Percentiles rank a stretch among this genome's conserved stretches.
Conservation (phyloP, 2,797 vertebrate genomes). For the Galaxias olidus region DNA sequence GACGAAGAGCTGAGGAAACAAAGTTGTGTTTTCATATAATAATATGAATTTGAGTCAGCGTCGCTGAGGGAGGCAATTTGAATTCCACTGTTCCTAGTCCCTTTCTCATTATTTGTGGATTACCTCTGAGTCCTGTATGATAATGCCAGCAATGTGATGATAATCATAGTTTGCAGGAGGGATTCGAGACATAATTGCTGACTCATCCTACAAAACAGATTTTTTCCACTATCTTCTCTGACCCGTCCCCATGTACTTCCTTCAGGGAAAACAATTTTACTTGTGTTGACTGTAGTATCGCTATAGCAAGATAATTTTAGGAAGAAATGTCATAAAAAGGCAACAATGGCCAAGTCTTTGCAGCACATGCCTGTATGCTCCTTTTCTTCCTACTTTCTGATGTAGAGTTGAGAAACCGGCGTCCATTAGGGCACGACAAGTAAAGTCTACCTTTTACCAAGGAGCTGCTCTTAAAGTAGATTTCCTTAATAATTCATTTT, state of each 20-base stretch:
- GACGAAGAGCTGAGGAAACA: slow-evolving; percentile 25
- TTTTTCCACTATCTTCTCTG: slow-evolving; percentile 21
- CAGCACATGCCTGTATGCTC: not conserved
- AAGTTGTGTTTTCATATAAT: slow-evolving; percentile 30
- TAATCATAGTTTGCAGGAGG: slow-evolving; percentile 38
- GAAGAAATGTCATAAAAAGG: not conserved
- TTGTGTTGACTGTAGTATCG: slow-evolving; percentile 21
- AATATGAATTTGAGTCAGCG: slow-evolving; percentile 18
- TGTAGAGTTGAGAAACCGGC: slow-evolving; percentile 20
- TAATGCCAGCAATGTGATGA: slow-evolving; percentile 34
- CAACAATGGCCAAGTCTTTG: too few species aligned
- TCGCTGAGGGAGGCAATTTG: slow-evolving; percentile 37
- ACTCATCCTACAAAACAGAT: slow-evolving; percentile 17
- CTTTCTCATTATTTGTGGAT: slow-evolving; percentile 59
- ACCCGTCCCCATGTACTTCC: not conserved
- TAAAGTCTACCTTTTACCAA: slow-evolving; percentile 47
- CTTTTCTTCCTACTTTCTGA: not conserved
- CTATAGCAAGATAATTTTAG: not conserved
- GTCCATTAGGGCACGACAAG: slow-evolving; percentile 22
- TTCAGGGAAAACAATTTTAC: slow-evolving; percentile 5
- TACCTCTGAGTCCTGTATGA: slow-evolving; percentile 51
- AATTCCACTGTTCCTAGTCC: slow-evolving; percentile 39
- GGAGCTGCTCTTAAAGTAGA: slow-evolving; percentile 41
- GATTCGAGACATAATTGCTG: slow-evolving; percentile 1
- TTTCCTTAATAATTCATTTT: slow-evolving; percentile 62